Conservation (phyloP, 2,113 vertebrate species). For the Hippocampus barbouri region DNA sequence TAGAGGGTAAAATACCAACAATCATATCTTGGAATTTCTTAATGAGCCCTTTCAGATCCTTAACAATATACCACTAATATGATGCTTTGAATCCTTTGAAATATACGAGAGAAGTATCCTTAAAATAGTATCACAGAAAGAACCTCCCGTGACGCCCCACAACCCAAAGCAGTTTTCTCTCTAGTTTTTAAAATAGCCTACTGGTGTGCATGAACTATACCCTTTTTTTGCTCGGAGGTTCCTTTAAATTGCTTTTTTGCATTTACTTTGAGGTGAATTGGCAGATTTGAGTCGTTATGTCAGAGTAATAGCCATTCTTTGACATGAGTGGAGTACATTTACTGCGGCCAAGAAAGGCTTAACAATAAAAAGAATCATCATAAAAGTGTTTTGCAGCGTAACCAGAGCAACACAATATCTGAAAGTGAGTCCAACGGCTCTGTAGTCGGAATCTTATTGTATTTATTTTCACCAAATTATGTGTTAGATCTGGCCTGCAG, state of each 20-base stretch:
- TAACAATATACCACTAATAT: constrained; percentile 69
- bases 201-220: neutral
- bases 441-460: too few relatives aligned
- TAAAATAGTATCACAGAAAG: constrained; percentile 61
- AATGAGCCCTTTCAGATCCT: constrained; percentile 66
- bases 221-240: neutral
- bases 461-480: too few relatives aligned
- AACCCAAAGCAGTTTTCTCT: constrained; percentile 1
- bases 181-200: neutral
- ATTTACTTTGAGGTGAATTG: neutral
- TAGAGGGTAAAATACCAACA: constrained; percentile 32
- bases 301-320: neutral
- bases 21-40: constrained; percentile 62
- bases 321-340: neutral
- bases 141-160: constrained; percentile 31
- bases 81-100: constrained; percentile 60
- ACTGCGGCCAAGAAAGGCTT: neutral
- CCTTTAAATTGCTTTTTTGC: neutral
- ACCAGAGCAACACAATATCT: neutral
- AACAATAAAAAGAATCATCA: neutral
- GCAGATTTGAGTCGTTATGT: neutral
- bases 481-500: neutral
- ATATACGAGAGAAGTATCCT: constrained; percentile 45
- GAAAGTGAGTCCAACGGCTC: neutral
- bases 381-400: neutral